These are phyloP conservation scores for Anguilla obscura DNA, from an alignment of 2,797 vertebrate species.

Conservation along the genomic window DNA sequence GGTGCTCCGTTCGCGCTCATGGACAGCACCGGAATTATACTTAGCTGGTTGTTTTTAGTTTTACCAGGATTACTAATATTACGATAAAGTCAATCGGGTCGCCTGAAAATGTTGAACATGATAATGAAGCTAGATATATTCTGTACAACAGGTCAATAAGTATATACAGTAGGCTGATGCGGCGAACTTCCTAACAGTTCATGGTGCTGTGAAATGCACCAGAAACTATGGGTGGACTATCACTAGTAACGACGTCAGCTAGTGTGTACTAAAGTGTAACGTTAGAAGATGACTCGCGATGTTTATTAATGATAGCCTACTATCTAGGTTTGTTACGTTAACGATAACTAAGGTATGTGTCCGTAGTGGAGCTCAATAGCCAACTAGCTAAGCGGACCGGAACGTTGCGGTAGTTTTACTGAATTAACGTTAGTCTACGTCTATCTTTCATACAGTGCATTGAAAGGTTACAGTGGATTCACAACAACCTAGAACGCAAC, in stretches of 20 bases:
- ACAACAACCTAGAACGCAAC: no score
- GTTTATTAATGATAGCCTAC: no score
- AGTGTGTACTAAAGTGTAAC: neutral
- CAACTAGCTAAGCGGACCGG: neutral
- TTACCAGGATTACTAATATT: neutral
- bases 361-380: no score
- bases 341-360: no score
- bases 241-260: neutral
- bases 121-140: neutral
- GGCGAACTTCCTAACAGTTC: neutral
- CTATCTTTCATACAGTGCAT: neutral
- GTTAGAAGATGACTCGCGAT: no score
- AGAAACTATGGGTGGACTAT: neutral
- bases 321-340: no score
- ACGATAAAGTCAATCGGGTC: neutral
- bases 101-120: neutral
- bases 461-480: neutral
- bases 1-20: neutral
- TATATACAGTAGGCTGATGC: neutral
- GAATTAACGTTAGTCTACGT: neutral
- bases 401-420: neutral
- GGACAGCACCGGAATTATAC: neutral
- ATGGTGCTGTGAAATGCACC: neutral
- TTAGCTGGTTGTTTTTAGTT: neutral
- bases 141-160: neutral